Percentiles rank a stretch among this genome's conserved stretches.
phyloP scores from a whole-genome alignment of 53 echinoderm and acorn worm species.

The Echinometra lucunter region DNA sequence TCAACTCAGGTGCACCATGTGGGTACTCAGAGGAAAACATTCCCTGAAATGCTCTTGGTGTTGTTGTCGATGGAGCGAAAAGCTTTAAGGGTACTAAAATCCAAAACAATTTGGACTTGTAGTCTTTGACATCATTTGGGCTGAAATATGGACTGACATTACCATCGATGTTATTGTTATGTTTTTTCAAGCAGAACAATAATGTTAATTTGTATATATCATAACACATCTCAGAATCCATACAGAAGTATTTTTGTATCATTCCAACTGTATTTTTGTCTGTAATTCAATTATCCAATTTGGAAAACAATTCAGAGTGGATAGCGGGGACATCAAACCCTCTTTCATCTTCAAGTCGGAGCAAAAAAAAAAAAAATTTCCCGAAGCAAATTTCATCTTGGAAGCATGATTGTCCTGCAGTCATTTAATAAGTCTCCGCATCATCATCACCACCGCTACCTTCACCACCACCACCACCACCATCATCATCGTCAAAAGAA shows the following conservation, averaged over 20 bases:
- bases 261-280: not conserved
- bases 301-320: conserved; percentile 27
- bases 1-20: not conserved
- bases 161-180: not conserved
- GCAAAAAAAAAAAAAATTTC: conserved; percentile 9
- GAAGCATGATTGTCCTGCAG: conserved; percentile 36
- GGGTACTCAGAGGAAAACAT: not conserved
- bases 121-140: not conserved
- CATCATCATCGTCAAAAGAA: conserved; percentile 56
- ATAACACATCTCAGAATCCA: not conserved
- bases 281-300: conserved; percentile 43
- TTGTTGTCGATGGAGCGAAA: not conserved
- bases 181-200: not conserved
- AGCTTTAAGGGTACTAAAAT: not conserved
- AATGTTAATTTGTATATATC: not conserved
- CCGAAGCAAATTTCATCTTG: conserved; percentile 52
- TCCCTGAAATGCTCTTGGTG: not conserved
- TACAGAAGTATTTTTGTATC: not conserved
- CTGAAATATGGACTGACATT: not conserved
- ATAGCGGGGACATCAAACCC: conserved; percentile 50
- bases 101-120: not conserved
- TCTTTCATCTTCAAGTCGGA: not conserved
- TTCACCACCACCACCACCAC: not conserved
- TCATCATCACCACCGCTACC: not conserved
- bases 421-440: conserved; percentile 58